A percentile compares a stretch with the other conserved stretches of the same genome.
Evolutionary conservation across 1,140 invertebrate genomes (phyloP).

Genomic region (Lordiphosa clarofinis): DNA sequence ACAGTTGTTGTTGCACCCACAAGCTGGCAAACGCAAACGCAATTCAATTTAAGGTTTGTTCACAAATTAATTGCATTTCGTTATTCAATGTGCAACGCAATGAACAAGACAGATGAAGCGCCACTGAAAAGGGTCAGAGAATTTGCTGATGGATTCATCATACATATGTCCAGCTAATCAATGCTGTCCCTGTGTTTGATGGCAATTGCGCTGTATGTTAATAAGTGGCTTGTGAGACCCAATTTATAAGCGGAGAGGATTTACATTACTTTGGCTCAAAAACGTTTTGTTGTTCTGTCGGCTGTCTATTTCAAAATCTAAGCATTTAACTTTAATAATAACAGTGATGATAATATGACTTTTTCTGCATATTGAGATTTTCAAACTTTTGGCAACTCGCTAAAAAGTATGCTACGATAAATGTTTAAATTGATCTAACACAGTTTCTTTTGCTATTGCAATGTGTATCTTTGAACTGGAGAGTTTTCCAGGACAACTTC

Average conservation of each 20-base stretch:
- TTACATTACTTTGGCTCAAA: too few species aligned
- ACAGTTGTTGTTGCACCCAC: constrained; percentile 2
- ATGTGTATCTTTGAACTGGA: constrained; percentile 21
- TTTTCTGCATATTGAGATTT: too few species aligned
- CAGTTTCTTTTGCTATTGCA: too few species aligned
- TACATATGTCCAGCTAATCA: constrained; percentile 59
- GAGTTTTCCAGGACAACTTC: constrained; percentile 38
- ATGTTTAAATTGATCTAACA: constrained; percentile 4
- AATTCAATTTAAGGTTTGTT: constrained; percentile 75
- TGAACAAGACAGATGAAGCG: background rate
- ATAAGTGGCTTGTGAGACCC: constrained; percentile 6
- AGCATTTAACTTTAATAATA: too few species aligned
- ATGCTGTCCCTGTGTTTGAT: constrained; percentile 51
- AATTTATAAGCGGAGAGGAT: too few species aligned
- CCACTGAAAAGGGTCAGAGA: background rate
- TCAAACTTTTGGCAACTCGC: too few species aligned
- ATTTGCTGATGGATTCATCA: constrained; percentile 30
- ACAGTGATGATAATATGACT: too few species aligned
- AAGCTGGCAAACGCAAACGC: constrained; percentile 25
- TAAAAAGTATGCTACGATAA: too few species aligned
- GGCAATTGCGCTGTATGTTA: constrained; percentile 53
- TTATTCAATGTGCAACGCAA: constrained; percentile 46
- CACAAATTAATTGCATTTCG: constrained; percentile 74
- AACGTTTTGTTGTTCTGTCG: too few species aligned
- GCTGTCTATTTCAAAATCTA: too few species aligned